Evolutionary conservation across 2,888 invertebrate genomes (phyloP), one percentile per base, ranked within the genome.

Genomic region (Platycheirus albimanus): DNA sequence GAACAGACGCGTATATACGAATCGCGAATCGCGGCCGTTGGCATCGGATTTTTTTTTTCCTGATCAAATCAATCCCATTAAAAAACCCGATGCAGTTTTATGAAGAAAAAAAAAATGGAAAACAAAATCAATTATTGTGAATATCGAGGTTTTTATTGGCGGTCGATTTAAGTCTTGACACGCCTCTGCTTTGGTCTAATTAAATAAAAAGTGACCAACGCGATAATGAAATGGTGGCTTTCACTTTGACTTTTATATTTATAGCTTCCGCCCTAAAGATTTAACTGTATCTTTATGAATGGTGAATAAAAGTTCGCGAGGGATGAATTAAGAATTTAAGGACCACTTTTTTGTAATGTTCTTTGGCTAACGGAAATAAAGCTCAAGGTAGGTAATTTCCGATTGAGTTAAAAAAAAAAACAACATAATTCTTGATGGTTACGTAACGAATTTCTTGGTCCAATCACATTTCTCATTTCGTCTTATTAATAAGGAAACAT

Each of bases 131-230:
- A 66, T 66, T 43, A 64, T 56, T 78, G 41, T 33, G 30, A 63
- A 28, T 20, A 36, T 56, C 5, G 24, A 24, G 13, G 10, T 24
- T 45, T 15, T 2, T 28, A 61, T 61, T 76, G 52, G 71, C 24
- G 51, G 51, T 56, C 28, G 51, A 47, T 20, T 45, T 41, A 51
- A 58, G 24, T 15, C 24, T 30, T 56, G 47, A 36, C 49, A 79
- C 79, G 69, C 79, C 67, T 74, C 45, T 41, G 13, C 56, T 61
- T 17, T 74, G n/a, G n/a, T n/a, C n/a, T n/a, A 74, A 79, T 79
- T 79, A 30, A 78, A 71, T 71, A 52, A 66, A 78, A 13, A 52
- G 28, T 3, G n/a, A n/a, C 30, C 11, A 24, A 66, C n/a, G n/a
- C 15, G 20, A 20, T 56, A 20, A 56, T 56, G 38, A 56, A n/a